Evolutionary conservation across 2,888 invertebrate species (phyloP).

Genomic region (Apamea epomidion): DNA sequence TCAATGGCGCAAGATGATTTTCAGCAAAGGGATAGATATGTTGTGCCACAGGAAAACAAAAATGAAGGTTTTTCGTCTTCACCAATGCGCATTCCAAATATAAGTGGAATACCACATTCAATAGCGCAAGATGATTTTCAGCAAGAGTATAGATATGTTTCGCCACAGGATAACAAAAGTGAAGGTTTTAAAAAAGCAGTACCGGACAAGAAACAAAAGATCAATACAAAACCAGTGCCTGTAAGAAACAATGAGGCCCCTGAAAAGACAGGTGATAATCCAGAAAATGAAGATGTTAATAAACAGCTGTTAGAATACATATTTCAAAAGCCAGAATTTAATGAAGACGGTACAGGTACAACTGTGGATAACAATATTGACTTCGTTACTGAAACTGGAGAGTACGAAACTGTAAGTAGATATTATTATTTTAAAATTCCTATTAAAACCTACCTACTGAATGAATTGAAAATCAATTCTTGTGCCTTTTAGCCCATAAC

Average conservation of each 20-base stretch:
- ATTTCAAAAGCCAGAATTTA: conserved; percentile 41
- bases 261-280: conserved; percentile 5
- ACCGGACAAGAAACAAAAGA: conserved; percentile 5
- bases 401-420: conserved; percentile 61
- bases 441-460: background rate
- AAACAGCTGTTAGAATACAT: conserved; percentile 48
- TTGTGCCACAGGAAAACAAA: conserved; percentile 6
- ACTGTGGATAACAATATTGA: conserved; percentile 46
- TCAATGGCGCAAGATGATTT: background rate
- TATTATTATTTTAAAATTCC: conserved; percentile 2
- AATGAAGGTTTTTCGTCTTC: background rate
- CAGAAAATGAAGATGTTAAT: conserved; percentile 28
- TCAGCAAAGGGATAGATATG: background rate
- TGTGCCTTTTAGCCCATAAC: background rate
- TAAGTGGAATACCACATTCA: conserved; percentile 10
- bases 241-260: background rate
- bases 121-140: background rate
- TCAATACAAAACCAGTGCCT: background rate
- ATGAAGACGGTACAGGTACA: conserved; percentile 24
- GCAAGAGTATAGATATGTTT: background rate
- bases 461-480: background rate
- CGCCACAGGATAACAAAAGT: conserved; percentile 13
- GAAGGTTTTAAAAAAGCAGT: conserved; percentile 8
- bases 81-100: background rate
- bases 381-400: conserved; percentile 56